These are phyloP conservation scores for Macaria liturata DNA, from an alignment of 2,888 invertebrate species.

Conservation along the genomic window DNA sequence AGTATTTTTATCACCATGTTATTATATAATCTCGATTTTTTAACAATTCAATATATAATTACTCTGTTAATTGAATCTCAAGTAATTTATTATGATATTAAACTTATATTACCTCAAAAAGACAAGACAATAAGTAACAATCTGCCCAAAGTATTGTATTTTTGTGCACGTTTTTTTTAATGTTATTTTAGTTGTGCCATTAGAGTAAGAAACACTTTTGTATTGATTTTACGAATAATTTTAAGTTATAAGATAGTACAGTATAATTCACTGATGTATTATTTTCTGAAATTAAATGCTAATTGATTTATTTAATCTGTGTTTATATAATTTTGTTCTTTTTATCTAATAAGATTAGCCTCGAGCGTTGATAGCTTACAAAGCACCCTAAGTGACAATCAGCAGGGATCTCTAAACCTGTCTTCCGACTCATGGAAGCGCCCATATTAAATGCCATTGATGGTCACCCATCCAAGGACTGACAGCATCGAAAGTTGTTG, in stretches of 20 bases:
- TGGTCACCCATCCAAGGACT: no score
- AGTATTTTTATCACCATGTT: no score
- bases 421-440: no score
- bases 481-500: no score
- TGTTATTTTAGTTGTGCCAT: conserved; percentile 35
- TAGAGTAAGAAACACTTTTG: conserved; percentile 27
- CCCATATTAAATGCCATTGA: no score
- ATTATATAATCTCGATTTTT: no score
- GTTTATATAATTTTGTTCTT: not conserved
- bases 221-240: conserved; percentile 19
- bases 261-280: conserved; percentile 13
- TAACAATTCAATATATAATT: no score
- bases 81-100: not conserved
- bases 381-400: no score
- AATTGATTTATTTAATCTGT: conserved; percentile 18
- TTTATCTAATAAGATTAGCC: not conserved
- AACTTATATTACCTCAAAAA: no score
- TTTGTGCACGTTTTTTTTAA: conserved; percentile 21
- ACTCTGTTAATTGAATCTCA: not conserved
- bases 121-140: no score
- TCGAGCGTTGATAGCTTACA: no score
- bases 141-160: not conserved
- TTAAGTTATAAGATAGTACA: conserved; percentile 12
- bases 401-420: no score
- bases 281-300: conserved; percentile 24